Percentiles rank a stretch among this genome's conserved stretches.
Evolutionary conservation across 2,113 vertebrate genomes (phyloP).

Genomic region (Archocentrus centrarchus): DNA sequence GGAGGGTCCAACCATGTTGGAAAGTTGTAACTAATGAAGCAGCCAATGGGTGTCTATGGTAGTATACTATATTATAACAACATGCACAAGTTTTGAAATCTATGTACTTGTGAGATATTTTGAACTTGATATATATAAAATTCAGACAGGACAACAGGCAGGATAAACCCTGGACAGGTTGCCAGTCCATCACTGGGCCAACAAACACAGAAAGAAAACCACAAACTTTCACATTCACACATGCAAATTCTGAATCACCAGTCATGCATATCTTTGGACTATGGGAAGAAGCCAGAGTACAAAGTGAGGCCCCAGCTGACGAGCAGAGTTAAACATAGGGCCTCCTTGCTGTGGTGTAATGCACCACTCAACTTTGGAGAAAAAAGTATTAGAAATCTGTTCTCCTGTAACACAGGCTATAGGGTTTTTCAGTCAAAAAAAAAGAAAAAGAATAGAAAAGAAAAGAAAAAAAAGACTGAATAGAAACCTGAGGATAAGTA

Average conservation of each 20-base stretch:
- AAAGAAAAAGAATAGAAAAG: neutral
- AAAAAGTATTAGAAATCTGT: neutral
- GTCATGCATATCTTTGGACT: neutral
- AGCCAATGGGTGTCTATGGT: neutral
- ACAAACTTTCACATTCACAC: too few relatives aligned
- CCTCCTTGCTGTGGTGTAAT: neutral
- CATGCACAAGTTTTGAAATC: neutral
- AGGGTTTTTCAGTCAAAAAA: slow-evolving; percentile 2
- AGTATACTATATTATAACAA: neutral
- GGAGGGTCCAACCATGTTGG: neutral
- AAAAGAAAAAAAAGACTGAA: neutral
- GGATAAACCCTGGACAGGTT: neutral
- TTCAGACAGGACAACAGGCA: neutral
- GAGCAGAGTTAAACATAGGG: neutral
- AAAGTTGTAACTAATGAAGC: neutral
- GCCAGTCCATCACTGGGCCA: too few relatives aligned
- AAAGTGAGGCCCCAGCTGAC: neutral
- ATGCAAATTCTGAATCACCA: neutral
- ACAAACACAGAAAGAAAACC: too few relatives aligned
- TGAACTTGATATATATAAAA: neutral
- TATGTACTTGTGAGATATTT: neutral
- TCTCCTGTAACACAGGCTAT: neutral
- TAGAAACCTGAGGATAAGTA: slow-evolving; percentile 14
- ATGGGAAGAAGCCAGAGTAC: accelerated
- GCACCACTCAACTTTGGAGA: neutral